phyloP scores from a whole-genome alignment of 2,888 invertebrate species.

The Dolichopus griseipennis region DNA sequence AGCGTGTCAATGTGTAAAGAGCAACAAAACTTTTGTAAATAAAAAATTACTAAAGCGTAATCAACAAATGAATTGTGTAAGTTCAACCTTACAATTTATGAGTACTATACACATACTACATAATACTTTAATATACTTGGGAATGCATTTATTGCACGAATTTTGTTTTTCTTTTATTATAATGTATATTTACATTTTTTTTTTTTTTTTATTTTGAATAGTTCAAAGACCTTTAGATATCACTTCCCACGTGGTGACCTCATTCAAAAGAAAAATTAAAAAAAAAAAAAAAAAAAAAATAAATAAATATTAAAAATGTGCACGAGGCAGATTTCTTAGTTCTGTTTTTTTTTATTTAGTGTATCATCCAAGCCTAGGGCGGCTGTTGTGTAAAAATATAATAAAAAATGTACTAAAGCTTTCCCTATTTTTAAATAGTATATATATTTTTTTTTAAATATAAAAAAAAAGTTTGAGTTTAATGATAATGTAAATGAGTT shows the following conservation, averaged over 20 bases:
- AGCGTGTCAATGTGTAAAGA: too few species aligned
- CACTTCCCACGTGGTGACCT: slow-evolving; percentile 9
- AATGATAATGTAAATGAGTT: too few species aligned
- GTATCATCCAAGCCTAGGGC: background rate
- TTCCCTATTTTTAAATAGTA: too few species aligned
- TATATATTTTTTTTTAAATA: too few species aligned
- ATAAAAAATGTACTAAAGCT: too few species aligned
- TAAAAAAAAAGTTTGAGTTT: too few species aligned
- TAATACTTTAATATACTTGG: background rate
- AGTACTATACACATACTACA: background rate
- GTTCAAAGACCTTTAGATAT: slow-evolving; percentile 9
- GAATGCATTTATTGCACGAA: background rate
- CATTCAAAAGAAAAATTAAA: background rate
- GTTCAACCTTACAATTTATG: too few species aligned
- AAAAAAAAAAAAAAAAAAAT: background rate
- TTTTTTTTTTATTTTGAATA: background rate
- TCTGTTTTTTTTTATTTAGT: background rate
- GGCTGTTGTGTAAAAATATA: background rate
- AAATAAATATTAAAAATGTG: background rate
- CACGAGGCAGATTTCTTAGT: background rate
- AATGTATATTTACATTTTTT: slow-evolving; percentile 7
- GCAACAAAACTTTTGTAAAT: too few species aligned
- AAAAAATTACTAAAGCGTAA: too few species aligned
- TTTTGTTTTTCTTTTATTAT: slow-evolving; percentile 7
- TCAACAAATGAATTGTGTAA: too few species aligned